phyloP scores from a whole-genome alignment of 2,113 vertebrate genomes.

The Pterocles orientalis region DNA sequence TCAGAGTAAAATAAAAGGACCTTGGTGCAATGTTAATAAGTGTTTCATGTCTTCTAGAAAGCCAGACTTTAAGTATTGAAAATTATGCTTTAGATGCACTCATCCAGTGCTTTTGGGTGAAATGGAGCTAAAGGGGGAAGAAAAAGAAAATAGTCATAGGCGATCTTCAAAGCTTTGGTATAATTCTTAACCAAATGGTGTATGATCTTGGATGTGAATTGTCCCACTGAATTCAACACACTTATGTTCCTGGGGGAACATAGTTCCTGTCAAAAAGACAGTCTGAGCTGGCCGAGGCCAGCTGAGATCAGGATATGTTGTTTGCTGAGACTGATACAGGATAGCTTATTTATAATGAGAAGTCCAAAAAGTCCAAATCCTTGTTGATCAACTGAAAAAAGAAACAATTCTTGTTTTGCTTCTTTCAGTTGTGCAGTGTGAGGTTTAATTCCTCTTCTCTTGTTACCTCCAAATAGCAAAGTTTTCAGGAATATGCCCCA shows the following conservation, averaged over 20 bases:
- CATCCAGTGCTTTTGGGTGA: background rate
- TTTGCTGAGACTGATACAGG: background rate
- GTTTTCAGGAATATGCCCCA: background rate
- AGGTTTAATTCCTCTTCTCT: background rate
- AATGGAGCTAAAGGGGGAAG: background rate
- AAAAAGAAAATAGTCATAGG: background rate
- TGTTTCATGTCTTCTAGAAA: background rate
- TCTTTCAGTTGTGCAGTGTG: background rate
- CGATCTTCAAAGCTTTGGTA: background rate
- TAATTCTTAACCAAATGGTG: background rate
- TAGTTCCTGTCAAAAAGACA: background rate
- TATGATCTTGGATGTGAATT: background rate
- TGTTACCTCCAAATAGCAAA: background rate
- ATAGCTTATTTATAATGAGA: background rate
- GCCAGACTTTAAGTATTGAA: background rate
- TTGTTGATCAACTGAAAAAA: background rate
- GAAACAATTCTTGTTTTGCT: background rate
- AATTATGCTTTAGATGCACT: background rate
- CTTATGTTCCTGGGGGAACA: background rate
- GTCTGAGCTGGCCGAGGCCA: background rate
- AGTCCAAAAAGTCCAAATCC: background rate
- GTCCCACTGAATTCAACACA: background rate
- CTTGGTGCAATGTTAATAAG: background rate
- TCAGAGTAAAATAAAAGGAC: background rate
- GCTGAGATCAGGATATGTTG: background rate